Percentiles rank a stretch among this genome's conserved stretches.
Conservation (phyloP, 2,797 vertebrate genomes). For the Luscinia megarhynchos region DNA sequence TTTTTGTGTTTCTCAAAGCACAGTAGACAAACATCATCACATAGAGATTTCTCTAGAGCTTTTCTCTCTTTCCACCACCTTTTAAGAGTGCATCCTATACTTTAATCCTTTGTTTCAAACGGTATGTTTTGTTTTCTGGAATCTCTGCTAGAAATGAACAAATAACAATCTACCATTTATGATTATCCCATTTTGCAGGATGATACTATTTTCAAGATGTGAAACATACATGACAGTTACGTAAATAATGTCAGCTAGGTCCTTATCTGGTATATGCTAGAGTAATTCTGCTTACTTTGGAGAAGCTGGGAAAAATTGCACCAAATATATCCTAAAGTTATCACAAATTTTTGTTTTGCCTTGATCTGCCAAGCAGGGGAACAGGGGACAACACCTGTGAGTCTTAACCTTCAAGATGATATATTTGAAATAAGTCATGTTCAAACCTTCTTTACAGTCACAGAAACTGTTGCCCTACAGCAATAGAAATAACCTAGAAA, state of each 20-base stretch:
- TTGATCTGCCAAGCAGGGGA: slow-evolving; percentile 10
- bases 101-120: not conserved
- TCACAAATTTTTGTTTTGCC: slow-evolving; percentile 3
- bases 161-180: not conserved
- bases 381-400: slow-evolving; percentile 7
- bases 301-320: not conserved
- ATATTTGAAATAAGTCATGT: slow-evolving; percentile 62
- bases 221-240: not conserved
- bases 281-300: not conserved
- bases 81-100: not conserved
- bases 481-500: slow-evolving; percentile 58
- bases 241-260: not conserved
- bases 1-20: not conserved
- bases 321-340: not conserved
- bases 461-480: slow-evolving; percentile 54
- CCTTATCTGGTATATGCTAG: not conserved
- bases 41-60: not conserved
- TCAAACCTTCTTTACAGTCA: slow-evolving; percentile 52
- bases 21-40: not conserved
- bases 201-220: not conserved
- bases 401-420: slow-evolving; percentile 64
- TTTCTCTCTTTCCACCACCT: not conserved
- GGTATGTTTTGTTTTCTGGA: not conserved
- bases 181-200: not conserved
- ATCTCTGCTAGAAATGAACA: not conserved